Percentiles rank a stretch among this genome's conserved stretches.
These are phyloP conservation scores for Cheirogaleus medius DNA, from an alignment of 2,113 vertebrate genomes.

Conservation along the genomic window DNA sequence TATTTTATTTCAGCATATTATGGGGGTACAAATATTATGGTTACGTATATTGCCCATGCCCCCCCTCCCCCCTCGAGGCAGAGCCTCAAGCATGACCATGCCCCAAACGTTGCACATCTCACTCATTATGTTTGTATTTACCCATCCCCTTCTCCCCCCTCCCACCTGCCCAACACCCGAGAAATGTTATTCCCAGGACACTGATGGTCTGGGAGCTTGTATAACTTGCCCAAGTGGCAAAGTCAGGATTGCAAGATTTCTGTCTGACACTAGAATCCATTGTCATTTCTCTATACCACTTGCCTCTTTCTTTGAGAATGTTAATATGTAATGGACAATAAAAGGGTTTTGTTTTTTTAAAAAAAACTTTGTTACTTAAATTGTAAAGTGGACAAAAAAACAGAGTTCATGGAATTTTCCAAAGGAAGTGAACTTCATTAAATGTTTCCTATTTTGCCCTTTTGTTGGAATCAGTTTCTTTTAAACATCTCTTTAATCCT, in stretches of 20 bases:
- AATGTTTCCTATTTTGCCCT: not conserved
- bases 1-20: no score
- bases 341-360: not conserved
- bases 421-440: not conserved
- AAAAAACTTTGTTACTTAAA: not conserved
- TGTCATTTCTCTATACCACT: not conserved
- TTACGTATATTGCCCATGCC: no score
- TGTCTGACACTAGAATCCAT: not conserved
- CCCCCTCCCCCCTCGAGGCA: no score
- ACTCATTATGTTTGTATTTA: no score
- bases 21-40: no score
- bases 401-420: conserved; percentile 10
- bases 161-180: no score
- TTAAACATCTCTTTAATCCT: not conserved
- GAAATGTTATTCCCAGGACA: no score
- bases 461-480: not conserved
- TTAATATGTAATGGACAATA: not conserved
- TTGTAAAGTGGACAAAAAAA: not conserved
- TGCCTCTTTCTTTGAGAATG: not conserved
- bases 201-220: not conserved
- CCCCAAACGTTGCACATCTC: no score
- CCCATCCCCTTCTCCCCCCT: no score
- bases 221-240: not conserved
- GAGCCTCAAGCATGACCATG: no score
- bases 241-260: not conserved